Evolutionary conservation across 2,888 invertebrate species (phyloP), one percentile per base, ranked within the genome.

Genomic region (Orchesella flavescens): DNA sequence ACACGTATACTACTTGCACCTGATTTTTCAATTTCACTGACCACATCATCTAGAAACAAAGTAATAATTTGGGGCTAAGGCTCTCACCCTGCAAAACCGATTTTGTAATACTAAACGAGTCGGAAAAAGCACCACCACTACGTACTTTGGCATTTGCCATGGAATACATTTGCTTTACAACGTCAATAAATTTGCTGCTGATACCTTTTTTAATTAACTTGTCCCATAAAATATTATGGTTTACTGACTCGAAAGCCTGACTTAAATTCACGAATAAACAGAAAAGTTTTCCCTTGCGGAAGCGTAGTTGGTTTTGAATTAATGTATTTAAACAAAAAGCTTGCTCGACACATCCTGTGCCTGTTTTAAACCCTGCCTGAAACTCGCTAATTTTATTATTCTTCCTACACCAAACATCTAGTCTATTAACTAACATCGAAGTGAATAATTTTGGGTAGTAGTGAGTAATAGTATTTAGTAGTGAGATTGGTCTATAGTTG

Each of bases 401-500:
- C n/a, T 24, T 77, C 12, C n/a, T 61, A n/a, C 76, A 72, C 75
- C 75, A 83, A 0, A 1, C 13, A 21, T 71, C 17, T 2, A 83
- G 24, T 44, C 72, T 71, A 3, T 17, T 15, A 13, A 44, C 46
- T 3, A 83, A 44, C 1, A 83, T 13, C 0, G 76, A 17, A 1
- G 83, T 83, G 44, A 76, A 77, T 3, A 77, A 17, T 44, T 83
- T 77, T n/a, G n/a, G n/a, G n/a, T n/a, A n/a, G n/a, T n/a, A n/a
- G n/a, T n/a, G n/a, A 15, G 75, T 72, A 17, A 24, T 23, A 10
- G 83, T 83, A 43, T 72, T 76, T 9, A 77, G 13, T 1, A 77
- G 66, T 0, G 83, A 68, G 12, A 83, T 83, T 1, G 83, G 76
- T 0, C 83, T 44, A 19, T 83, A 83, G 21, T 83, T 83, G 0